A percentile compares a stretch with the other conserved stretches of the same genome.
phyloP scores from a whole-genome alignment of 2,797 vertebrate genomes.

The Dermochelys coriacea region DNA sequence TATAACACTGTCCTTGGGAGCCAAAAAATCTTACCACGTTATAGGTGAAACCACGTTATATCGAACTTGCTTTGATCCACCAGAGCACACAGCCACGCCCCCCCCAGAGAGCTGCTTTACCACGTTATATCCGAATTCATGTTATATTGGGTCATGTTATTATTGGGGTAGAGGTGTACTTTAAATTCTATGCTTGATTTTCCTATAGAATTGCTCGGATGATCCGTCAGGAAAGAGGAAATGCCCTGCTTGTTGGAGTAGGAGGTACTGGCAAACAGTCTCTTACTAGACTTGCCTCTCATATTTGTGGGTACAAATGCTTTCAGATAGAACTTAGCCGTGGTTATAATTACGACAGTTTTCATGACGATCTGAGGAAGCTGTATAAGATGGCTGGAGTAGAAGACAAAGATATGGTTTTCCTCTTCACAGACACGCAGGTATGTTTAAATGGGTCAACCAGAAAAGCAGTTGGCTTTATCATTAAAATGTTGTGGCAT shows the following conservation, averaged over 20 bases:
- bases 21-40: too few relatives aligned
- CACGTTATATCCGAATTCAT: too few relatives aligned
- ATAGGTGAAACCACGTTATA: too few relatives aligned
- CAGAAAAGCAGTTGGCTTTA: not conserved
- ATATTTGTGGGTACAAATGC: constrained; percentile 89
- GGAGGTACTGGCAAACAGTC: constrained; percentile 93
- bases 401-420: constrained; percentile 89
- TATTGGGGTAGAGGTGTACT: too few relatives aligned
- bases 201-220: constrained; percentile 87
- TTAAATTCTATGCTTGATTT: not conserved
- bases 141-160: too few relatives aligned
- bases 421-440: constrained; percentile 94
- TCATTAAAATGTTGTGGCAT: not conserved
- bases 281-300: constrained; percentile 87
- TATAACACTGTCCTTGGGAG: too few relatives aligned
- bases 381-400: constrained; percentile 90
- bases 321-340: constrained; percentile 90
- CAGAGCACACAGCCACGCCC: too few relatives aligned
- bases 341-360: constrained; percentile 90
- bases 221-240: constrained; percentile 92
- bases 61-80: too few relatives aligned
- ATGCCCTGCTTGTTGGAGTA: constrained; percentile 90
- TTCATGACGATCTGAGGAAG: constrained; percentile 91
- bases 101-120: too few relatives aligned
- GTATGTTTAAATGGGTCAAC: constrained; percentile 65